A percentile compares a stretch with the other conserved stretches of the same genome.
Conservation (phyloP, 1,140 invertebrate species). For the Brachionus paranguensis region DNA sequence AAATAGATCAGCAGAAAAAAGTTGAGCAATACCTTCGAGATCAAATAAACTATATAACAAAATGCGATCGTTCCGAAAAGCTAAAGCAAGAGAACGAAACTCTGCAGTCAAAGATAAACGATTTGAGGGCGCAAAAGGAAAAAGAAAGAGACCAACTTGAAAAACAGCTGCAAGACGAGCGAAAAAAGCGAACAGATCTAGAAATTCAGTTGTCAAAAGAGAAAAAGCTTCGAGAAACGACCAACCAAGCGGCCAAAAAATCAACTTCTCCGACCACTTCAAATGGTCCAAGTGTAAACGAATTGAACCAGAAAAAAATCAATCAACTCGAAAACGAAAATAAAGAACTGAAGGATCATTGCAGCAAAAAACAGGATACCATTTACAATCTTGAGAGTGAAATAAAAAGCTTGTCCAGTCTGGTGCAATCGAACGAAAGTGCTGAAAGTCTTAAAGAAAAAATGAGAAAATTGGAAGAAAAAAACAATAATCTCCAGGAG, state of each 20-base stretch:
- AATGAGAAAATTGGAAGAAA: slow-evolving; percentile 74
- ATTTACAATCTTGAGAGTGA: not conserved
- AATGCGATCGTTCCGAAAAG: slow-evolving; percentile 67
- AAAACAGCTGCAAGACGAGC: slow-evolving; percentile 74
- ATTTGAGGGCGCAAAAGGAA: not conserved
- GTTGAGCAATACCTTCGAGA: slow-evolving; percentile 74
- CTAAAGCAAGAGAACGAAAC: slow-evolving; percentile 74
- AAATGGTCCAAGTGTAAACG: slow-evolving; percentile 45
- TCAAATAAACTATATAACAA: slow-evolving; percentile 66
- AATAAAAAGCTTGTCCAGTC: not conserved
- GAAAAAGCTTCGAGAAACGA: slow-evolving; percentile 64
- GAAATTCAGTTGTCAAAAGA: slow-evolving; percentile 73
- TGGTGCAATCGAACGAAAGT: not conserved
- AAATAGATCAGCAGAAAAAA: slow-evolving; percentile 64
- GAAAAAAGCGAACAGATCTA: slow-evolving; percentile 65
- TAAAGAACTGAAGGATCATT: not conserved
- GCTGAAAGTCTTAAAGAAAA: slow-evolving; percentile 71
- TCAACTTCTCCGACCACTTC: slow-evolving; percentile 57
- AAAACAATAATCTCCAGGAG: slow-evolving; percentile 79
- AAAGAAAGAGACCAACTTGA: slow-evolving; percentile 56
- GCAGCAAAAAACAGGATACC: slow-evolving; percentile 21
- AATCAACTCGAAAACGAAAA: slow-evolving; percentile 5
- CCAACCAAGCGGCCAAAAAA: slow-evolving; percentile 60
- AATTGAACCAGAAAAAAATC: not conserved
- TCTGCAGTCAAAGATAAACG: slow-evolving; percentile 64